Evolutionary conservation across 1,140 invertebrate genomes (phyloP).

Genomic region (Arctopsyche grandis): DNA sequence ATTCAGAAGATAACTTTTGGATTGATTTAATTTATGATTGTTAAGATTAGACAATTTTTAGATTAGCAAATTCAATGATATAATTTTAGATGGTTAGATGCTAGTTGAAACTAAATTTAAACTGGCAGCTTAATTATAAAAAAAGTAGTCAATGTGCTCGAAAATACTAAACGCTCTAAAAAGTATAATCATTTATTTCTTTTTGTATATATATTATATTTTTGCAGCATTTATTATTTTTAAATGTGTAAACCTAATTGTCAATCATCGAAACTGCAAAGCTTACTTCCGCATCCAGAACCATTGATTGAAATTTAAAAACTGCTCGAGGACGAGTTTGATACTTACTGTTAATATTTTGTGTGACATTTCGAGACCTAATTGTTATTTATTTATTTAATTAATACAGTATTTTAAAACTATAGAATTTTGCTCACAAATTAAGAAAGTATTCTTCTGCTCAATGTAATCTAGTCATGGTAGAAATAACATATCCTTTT

Average conservation of each 20-base stretch:
- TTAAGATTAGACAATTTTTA: conserved; percentile 53
- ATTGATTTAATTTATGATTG: conserved; percentile 12
- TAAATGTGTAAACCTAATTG: neutral
- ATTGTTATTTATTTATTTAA: no score
- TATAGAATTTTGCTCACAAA: conserved; percentile 35
- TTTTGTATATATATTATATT: neutral
- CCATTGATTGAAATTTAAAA: no score
- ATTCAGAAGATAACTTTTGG: conserved; percentile 28
- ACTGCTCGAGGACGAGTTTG: no score
- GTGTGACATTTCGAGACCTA: no score
- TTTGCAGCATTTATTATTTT: conserved; percentile 32
- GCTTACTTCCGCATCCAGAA: no score
- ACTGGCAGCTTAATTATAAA: conserved; percentile 27
- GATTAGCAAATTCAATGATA: conserved; percentile 49
- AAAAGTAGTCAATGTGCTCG: conserved; percentile 19
- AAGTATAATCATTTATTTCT: neutral
- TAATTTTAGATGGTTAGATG: conserved; percentile 48
- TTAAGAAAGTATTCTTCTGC: conserved; percentile 48
- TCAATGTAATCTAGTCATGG: conserved; percentile 55
- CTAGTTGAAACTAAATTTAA: conserved; percentile 39
- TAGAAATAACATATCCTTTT: conserved; percentile 55
- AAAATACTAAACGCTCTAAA: neutral
- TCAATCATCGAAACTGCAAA: no score
- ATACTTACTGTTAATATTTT: no score
- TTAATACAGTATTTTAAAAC: no score